Evolutionary conservation across 2,113 vertebrate genomes (phyloP).

Genomic region (Sylvia atricapilla): DNA sequence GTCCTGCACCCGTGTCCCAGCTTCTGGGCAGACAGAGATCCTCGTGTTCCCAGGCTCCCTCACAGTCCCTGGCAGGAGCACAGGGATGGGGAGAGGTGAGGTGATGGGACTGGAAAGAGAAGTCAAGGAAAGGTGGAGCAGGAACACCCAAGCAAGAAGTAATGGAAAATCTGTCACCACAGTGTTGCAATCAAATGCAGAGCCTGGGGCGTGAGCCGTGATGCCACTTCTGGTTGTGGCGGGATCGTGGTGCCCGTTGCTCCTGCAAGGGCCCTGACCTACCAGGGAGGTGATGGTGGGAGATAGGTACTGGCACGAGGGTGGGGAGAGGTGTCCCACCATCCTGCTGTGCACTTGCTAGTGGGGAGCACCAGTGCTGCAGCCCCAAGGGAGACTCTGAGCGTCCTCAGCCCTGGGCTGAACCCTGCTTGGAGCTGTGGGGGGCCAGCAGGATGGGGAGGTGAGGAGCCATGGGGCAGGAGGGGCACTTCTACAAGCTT

Average conservation of each 20-base stretch:
- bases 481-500: neutral
- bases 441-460: neutral
- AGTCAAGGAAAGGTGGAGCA: neutral
- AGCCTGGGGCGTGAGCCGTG: neutral
- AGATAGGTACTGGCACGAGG: neutral
- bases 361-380: rapidly evolving
- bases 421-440: neutral
- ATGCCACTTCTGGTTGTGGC: neutral
- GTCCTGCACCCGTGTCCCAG: neutral
- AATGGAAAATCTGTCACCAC: conserved; percentile 13
- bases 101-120: neutral
- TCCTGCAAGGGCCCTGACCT: neutral
- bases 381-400: neutral
- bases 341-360: neutral
- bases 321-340: neutral
- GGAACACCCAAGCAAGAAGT: neutral
- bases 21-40: neutral
- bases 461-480: neutral
- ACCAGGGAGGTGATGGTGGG: neutral
- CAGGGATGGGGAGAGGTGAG: neutral
- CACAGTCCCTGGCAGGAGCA: neutral
- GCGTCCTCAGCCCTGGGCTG: neutral
- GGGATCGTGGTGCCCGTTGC: neutral
- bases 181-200: neutral
- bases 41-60: neutral